These are phyloP conservation scores for Opisthograptis luteolata DNA, from an alignment of 2,888 invertebrate genomes.

Conservation along the genomic window DNA sequence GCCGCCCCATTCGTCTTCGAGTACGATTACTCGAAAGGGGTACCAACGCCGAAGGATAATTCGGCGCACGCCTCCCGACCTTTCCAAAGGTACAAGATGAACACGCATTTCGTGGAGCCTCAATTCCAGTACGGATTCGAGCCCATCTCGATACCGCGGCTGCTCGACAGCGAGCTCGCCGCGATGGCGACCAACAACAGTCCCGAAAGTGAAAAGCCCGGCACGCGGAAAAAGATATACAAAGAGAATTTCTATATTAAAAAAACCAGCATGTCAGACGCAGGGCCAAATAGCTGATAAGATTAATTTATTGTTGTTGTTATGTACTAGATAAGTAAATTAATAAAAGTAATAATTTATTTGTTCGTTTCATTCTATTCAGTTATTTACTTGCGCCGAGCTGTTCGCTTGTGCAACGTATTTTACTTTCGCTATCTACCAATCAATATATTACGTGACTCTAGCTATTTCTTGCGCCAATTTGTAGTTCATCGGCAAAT, in stretches of 20 bases:
- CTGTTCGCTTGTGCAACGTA: conserved; percentile 49
- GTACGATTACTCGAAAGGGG: conserved; percentile 62
- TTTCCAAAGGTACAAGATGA: conserved; percentile 54
- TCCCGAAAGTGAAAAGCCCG: conserved; percentile 71
- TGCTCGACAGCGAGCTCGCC: conserved; percentile 72
- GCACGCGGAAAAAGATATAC: conserved; percentile 71
- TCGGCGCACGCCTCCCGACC: conserved; percentile 65
- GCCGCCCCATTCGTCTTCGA: conserved; percentile 57
- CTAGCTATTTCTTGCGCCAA: conserved; percentile 54
- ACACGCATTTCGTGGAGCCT: conserved; percentile 74
- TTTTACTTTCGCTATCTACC: conserved; percentile 67
- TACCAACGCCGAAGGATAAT: conserved; percentile 53
- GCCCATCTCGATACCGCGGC: conserved; percentile 64
- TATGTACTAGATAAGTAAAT: conserved; percentile 46
- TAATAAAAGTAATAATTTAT: conserved; percentile 30
- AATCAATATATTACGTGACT: conserved; percentile 72
- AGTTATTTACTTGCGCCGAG: conserved; percentile 12
- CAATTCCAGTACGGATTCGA: conserved; percentile 80
- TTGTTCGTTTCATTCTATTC: conserved; percentile 21
- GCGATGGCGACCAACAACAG: conserved; percentile 73
- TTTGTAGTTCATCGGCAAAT: conserved; percentile 52
- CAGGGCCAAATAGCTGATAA: conserved; percentile 71
- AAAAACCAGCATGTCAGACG: conserved; percentile 69
- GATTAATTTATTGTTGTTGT: conserved; percentile 60
- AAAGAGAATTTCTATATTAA: conserved; percentile 79